A percentile compares a stretch with the other conserved stretches of the same genome.
Conservation (phyloP, 2,888 invertebrate species). For the Agonopterix heracliana region DNA sequence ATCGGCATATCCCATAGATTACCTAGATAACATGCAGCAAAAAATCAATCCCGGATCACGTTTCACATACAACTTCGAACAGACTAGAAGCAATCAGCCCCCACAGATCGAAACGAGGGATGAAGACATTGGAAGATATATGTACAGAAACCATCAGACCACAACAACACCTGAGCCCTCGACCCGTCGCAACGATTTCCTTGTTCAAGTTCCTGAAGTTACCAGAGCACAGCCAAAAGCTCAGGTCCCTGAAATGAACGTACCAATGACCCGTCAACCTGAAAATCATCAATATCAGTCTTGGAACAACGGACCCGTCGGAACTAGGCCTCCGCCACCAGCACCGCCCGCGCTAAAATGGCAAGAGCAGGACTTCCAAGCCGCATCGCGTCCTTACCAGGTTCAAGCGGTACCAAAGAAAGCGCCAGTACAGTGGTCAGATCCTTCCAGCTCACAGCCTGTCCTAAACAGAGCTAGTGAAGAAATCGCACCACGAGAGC, state of each 20-base stretch:
- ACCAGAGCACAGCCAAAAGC: background rate
- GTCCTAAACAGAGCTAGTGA: no score
- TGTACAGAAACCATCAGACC: conserved; percentile 22
- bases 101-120: conserved; percentile 35
- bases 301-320: conserved; percentile 11
- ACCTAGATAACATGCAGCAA: background rate
- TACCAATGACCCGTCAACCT: background rate
- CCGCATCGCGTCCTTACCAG: no score
- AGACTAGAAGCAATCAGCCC: conserved; percentile 30
- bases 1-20: background rate
- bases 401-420: no score
- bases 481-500: background rate
- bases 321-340: conserved; percentile 15
- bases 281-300: conserved; percentile 3
- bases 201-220: background rate
- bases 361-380: conserved; percentile 12
- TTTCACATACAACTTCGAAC: conserved; percentile 34
- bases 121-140: conserved; percentile 35
- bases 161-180: conserved; percentile 12
- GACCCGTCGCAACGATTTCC: background rate
- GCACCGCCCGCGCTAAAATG: conserved; percentile 21
- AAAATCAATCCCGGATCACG: conserved; percentile 23
- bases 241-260: conserved; percentile 6
- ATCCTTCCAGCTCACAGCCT: background rate
- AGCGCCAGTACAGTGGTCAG: background rate